These are phyloP conservation scores for Tineola bisselliella DNA, from an alignment of 2,888 invertebrate species.

Conservation along the genomic window DNA sequence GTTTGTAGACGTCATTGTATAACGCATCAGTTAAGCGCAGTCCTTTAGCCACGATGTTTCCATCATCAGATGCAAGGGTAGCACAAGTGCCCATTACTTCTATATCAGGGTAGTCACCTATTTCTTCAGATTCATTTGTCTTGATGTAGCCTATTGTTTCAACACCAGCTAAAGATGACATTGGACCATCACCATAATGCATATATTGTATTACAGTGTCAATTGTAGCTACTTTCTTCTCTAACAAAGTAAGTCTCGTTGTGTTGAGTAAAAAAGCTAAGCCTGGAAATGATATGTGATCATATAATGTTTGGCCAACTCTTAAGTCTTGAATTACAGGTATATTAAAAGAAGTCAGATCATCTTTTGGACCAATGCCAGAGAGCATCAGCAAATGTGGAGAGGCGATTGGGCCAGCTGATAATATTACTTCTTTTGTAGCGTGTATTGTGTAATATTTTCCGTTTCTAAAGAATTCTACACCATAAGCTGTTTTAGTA, in stretches of 20 bases:
- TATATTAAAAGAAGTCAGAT: constrained; percentile 67
- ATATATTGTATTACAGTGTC: constrained; percentile 41
- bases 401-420: constrained; percentile 81
- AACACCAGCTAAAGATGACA: constrained; percentile 64
- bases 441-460: constrained; percentile 53
- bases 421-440: constrained; percentile 67
- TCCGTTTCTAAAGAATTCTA: constrained; percentile 42
- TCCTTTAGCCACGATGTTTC: constrained; percentile 47
- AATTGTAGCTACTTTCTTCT: constrained; percentile 34
- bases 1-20: constrained; percentile 46
- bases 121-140: constrained; percentile 63
- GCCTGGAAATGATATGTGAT: constrained; percentile 72
- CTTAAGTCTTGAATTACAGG: constrained; percentile 69
- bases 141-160: constrained; percentile 70
- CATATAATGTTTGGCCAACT: constrained; percentile 75
- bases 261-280: constrained; percentile 63
- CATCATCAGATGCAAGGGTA: constrained; percentile 66
- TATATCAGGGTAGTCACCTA: constrained; percentile 70
- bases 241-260: constrained; percentile 37
- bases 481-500: constrained; percentile 50
- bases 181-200: constrained; percentile 57
- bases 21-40: constrained; percentile 46
- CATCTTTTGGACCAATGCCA: constrained; percentile 72
- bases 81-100: constrained; percentile 70
- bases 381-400: constrained; percentile 79